These are phyloP conservation scores for Tenebrio molitor DNA, from an alignment of 1,140 invertebrate genomes.

Conservation along the genomic window DNA sequence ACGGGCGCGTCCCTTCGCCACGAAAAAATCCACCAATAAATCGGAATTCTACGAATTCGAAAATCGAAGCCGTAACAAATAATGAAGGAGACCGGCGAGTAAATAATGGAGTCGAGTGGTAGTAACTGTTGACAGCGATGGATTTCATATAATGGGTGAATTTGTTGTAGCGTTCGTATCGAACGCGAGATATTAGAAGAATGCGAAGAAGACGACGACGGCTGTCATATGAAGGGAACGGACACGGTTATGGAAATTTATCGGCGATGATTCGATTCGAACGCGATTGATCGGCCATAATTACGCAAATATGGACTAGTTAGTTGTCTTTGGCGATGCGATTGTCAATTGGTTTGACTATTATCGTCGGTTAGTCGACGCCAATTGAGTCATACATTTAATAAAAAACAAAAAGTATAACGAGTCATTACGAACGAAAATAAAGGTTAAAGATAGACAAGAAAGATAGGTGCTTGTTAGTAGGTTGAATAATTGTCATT, in stretches of 20 bases:
- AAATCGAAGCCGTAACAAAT: slow-evolving; percentile 62
- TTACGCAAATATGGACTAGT: no score
- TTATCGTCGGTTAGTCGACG: no score
- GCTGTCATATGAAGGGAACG: not conserved
- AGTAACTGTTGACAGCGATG: slow-evolving; percentile 53
- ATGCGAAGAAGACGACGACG: not conserved
- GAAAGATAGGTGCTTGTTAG: no score
- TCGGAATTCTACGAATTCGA: slow-evolving; percentile 61
- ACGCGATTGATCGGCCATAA: no score
- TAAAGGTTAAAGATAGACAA: no score
- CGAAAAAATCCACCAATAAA: slow-evolving; percentile 59
- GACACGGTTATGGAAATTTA: slow-evolving; percentile 9
- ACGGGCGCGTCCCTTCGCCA: slow-evolving; percentile 3
- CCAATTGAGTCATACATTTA: no score
- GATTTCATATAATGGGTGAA: slow-evolving; percentile 52
- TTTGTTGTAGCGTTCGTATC: not conserved
- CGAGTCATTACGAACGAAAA: no score
- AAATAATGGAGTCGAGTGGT: slow-evolving; percentile 54
- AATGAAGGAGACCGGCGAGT: slow-evolving; percentile 54
- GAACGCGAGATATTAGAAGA: not conserved
- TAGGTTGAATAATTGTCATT: no score
- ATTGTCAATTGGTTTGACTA: no score
- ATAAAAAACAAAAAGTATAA: no score
- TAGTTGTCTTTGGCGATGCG: no score
- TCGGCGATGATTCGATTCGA: not conserved